Evolutionary conservation across 2,888 invertebrate species (phyloP).

Genomic region (Oscheius onirici): DNA sequence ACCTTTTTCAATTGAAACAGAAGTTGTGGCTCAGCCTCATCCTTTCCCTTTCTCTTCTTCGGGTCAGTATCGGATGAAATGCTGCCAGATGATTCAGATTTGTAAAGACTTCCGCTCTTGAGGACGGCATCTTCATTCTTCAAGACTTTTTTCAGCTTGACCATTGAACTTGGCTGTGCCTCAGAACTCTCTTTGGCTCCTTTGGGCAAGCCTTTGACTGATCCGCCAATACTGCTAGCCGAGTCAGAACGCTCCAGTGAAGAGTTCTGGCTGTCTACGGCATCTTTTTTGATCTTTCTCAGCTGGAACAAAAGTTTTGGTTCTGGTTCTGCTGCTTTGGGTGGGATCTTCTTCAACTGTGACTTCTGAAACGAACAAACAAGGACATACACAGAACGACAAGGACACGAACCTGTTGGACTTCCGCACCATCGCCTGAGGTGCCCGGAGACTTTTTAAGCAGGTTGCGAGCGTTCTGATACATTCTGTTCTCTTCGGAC

Average conservation of each 20-base stretch:
- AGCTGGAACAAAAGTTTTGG: slow-evolving; percentile 51
- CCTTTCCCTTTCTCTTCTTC: slow-evolving; percentile 14
- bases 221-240: slow-evolving; percentile 41
- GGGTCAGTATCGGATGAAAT: slow-evolving; percentile 36
- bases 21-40: slow-evolving; percentile 35
- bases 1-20: slow-evolving; percentile 64
- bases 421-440: slow-evolving; percentile 1
- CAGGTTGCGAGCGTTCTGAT: slow-evolving; percentile 37
- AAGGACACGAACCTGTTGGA: slow-evolving; percentile 23
- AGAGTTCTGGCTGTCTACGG: slow-evolving; percentile 24
- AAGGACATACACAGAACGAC: slow-evolving; percentile 4
- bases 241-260: slow-evolving; percentile 49
- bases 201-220: slow-evolving; percentile 30
- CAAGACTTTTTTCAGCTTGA: slow-evolving; percentile 59
- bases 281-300: slow-evolving; percentile 60
- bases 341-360: slow-evolving; percentile 52
- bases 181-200: slow-evolving; percentile 18
- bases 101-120: slow-evolving; percentile 39
- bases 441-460: slow-evolving; percentile 36
- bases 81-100: slow-evolving; percentile 46
- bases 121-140: slow-evolving; percentile 38
- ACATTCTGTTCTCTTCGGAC: slow-evolving; percentile 35
- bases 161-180: slow-evolving; percentile 41
- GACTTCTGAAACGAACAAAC: slow-evolving; percentile 34
- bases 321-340: slow-evolving; percentile 47